Conservation (phyloP, 2,888 invertebrate genomes). For the Leptura quadrifasciata region DNA sequence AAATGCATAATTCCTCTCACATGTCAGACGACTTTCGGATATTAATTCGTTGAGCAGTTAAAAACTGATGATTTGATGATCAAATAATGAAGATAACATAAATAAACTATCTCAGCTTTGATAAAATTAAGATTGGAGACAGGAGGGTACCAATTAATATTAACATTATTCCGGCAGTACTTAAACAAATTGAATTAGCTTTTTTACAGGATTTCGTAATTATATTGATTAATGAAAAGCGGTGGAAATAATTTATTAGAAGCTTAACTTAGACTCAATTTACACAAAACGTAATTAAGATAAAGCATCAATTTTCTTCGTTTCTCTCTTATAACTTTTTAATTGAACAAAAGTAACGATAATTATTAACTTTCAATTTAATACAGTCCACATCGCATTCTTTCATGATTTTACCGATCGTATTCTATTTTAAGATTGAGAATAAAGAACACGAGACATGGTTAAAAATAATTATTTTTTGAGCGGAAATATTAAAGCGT, state of each 20-base stretch:
- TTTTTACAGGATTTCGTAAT: background rate
- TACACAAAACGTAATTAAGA: conserved; percentile 4
- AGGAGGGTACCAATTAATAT: background rate
- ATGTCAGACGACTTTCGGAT: too few relatives aligned
- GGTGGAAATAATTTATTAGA: conserved; percentile 7
- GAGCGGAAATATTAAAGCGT: background rate
- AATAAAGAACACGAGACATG: background rate
- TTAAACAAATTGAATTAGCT: background rate
- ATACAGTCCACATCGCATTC: background rate
- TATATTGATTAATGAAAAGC: conserved; percentile 7
- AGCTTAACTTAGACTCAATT: conserved; percentile 1
- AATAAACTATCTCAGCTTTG: background rate
- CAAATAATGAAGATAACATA: too few relatives aligned
- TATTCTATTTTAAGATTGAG: background rate
- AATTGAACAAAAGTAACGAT: background rate
- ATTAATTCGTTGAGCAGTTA: too few relatives aligned
- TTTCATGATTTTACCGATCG: background rate
- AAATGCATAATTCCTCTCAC: too few relatives aligned
- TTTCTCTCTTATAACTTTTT: background rate
- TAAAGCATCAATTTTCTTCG: conserved; percentile 5
- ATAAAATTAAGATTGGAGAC: background rate
- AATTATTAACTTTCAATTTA: background rate
- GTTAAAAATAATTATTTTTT: background rate
- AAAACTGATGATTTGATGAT: too few relatives aligned
- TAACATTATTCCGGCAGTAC: background rate